Evolutionary conservation across 2,113 vertebrate genomes (phyloP).

Genomic region (Syngnathus typhle): DNA sequence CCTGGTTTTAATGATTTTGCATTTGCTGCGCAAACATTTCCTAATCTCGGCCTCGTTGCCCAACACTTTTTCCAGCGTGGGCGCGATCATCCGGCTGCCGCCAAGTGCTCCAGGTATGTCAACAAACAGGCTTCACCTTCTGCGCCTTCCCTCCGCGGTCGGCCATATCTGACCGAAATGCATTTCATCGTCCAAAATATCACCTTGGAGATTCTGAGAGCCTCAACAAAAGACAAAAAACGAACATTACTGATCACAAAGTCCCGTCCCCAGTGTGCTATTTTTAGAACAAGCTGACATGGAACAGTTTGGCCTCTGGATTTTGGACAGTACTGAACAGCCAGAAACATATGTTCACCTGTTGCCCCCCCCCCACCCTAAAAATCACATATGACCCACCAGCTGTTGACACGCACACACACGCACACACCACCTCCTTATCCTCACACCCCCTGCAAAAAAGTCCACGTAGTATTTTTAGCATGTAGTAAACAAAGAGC

Average conservation of each 20-base stretch:
- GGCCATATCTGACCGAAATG: slow-evolving; percentile 42
- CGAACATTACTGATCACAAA: too few relatives aligned
- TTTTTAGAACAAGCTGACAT: neutral
- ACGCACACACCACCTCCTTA: neutral
- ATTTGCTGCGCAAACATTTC: neutral
- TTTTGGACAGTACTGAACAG: slow-evolving; percentile 11
- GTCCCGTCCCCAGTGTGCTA: too few relatives aligned
- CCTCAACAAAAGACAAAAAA: too few relatives aligned
- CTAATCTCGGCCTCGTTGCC: neutral
- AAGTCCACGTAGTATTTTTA: slow-evolving; percentile 62
- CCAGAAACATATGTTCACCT: slow-evolving; percentile 45
- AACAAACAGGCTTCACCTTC: slow-evolving; percentile 25
- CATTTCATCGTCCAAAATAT: slow-evolving; percentile 53
- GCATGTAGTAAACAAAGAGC: slow-evolving; percentile 59
- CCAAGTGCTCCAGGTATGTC: slow-evolving; percentile 38
- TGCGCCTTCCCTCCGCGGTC: slow-evolving; percentile 28
- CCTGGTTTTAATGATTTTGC: too few relatives aligned
- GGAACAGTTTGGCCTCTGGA: neutral
- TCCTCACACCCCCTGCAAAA: slow-evolving; percentile 29
- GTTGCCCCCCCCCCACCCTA: slow-evolving; percentile 31
- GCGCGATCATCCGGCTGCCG: slow-evolving; percentile 7
- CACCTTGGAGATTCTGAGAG: neutral
- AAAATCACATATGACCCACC: slow-evolving; percentile 22
- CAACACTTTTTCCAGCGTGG: slow-evolving; percentile 6
- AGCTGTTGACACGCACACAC: slow-evolving; percentile 41